Conservation (phyloP, 2,888 invertebrate species). For the Hemaris fuciformis region DNA sequence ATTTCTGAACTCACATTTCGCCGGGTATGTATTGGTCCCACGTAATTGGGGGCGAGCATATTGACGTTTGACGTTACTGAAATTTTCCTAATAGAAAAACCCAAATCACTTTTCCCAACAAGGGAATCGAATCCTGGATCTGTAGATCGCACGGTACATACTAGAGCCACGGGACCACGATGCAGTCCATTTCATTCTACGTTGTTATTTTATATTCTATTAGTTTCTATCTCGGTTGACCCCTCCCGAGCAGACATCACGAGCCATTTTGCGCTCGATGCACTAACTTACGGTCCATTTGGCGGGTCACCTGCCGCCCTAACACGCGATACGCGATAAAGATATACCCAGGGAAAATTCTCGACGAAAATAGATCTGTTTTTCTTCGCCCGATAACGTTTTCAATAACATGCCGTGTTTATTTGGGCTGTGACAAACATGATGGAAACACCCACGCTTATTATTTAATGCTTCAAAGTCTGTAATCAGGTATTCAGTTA, state of each 20-base stretch:
- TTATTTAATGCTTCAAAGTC: not conserved
- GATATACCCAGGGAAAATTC: not conserved
- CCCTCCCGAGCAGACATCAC: not conserved
- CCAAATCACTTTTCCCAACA: too few relatives aligned
- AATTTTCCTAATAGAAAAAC: too few relatives aligned
- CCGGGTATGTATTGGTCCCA: too few relatives aligned
- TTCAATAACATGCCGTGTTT: conserved; percentile 17
- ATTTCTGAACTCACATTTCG: too few relatives aligned
- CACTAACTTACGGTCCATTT: not conserved
- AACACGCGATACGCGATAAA: not conserved
- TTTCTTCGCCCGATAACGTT: conserved; percentile 11
- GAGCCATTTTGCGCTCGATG: not conserved
- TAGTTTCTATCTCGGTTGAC: not conserved
- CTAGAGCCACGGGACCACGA: too few relatives aligned
- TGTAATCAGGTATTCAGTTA: not conserved
- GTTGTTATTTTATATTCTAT: too few relatives aligned
- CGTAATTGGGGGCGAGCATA: too few relatives aligned
- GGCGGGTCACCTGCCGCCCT: not conserved
- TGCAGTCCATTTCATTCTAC: too few relatives aligned
- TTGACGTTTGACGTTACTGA: too few relatives aligned
- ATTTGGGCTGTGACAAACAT: not conserved
- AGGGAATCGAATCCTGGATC: too few relatives aligned
- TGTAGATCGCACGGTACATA: too few relatives aligned
- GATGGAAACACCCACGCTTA: not conserved
- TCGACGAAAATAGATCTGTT: not conserved